Evolutionary conservation across 2,113 vertebrate species (phyloP).

Genomic region (Mus musculus): GRCm39 chr8:104322501-104323000

Average conservation of each 20-base stretch:
- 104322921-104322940: conserved; percentile 15
- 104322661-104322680: not conserved
- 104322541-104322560: not conserved
- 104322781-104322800: conserved; percentile 67
- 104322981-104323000: not conserved
- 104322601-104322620: not conserved
- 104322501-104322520: not conserved
- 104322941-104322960: not conserved
- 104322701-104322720: not conserved
- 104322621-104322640: not conserved
- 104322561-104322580: not conserved
- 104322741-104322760: conserved; percentile 38
- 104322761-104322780: conserved; percentile 61
- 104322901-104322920: conserved; percentile 40
- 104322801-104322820: conserved; percentile 65
- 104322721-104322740: conserved; percentile 24
- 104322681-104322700: conserved; percentile 39
- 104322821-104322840: conserved; percentile 52
- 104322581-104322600: not conserved
- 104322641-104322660: not conserved
- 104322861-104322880: conserved; percentile 5
- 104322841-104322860: conserved; percentile 33
- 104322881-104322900: conserved; percentile 24
- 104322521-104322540: not conserved
- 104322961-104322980: too few relatives aligned